Percentiles rank a stretch among this genome's conserved stretches.
Evolutionary conservation across 2,888 invertebrate genomes (phyloP).

Genomic region (Rhaphigaster nebulosa): DNA sequence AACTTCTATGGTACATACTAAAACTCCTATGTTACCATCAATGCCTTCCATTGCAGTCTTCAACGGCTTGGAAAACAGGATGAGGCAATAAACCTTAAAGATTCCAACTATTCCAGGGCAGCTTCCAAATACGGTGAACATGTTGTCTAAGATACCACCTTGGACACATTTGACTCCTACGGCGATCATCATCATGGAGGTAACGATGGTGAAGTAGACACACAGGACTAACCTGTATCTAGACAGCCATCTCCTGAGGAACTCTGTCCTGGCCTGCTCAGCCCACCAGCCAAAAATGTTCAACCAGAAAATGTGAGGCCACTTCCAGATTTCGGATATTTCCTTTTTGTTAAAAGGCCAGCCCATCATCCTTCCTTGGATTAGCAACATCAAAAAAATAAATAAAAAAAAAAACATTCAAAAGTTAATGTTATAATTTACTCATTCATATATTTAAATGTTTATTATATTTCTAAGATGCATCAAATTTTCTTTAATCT

Average conservation of each 20-base stretch:
- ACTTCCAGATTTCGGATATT: conserved; percentile 59
- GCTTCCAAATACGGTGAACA: conserved; percentile 50
- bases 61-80: not conserved
- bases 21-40: conserved; percentile 34
- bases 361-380: not conserved
- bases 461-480: not conserved
- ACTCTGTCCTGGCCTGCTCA: conserved; percentile 52
- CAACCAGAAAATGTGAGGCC: conserved; percentile 61
- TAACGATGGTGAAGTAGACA: not conserved
- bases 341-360: conserved; percentile 49
- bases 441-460: not conserved
- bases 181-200: conserved; percentile 43
- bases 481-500: not conserved
- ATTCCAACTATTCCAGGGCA: conserved; percentile 56
- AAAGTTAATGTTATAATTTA: not conserved
- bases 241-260: not conserved
- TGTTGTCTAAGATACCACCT: conserved; percentile 54
- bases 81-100: conserved; percentile 36
- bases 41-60: conserved; percentile 48
- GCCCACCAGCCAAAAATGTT: conserved; percentile 63
- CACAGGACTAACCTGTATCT: not conserved
- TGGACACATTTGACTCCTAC: conserved; percentile 28
- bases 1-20: too few relatives aligned
- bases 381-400: not conserved
- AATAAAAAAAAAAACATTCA: too few relatives aligned